phyloP scores from a whole-genome alignment of 2,888 invertebrate genomes.

The Hoplodrina ambigua region DNA sequence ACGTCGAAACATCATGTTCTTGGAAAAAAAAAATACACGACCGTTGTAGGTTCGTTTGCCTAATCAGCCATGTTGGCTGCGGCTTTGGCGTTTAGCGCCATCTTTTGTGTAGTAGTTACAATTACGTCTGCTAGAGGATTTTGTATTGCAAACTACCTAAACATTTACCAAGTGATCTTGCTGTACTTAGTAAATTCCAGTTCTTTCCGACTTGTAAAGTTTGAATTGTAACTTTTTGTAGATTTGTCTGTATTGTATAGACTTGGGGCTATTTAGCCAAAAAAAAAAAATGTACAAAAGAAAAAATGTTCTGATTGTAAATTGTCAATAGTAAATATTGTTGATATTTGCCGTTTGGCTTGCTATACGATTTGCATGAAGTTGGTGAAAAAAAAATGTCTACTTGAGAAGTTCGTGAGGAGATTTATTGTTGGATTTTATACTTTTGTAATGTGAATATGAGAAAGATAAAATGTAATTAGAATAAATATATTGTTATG shows the following conservation, averaged over 20 bases:
- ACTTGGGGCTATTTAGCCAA: constrained; percentile 38
- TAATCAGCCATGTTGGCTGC: constrained; percentile 54
- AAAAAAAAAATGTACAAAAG: constrained; percentile 31
- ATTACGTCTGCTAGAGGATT: constrained; percentile 49
- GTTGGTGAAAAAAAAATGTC: constrained; percentile 39
- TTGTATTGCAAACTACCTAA: constrained; percentile 41
- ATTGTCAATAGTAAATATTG: constrained; percentile 43
- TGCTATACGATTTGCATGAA: constrained; percentile 44
- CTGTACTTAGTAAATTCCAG: constrained; percentile 38
- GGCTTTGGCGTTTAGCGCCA: constrained; percentile 81
- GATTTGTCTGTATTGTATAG: constrained; percentile 39
- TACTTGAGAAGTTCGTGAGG: constrained; percentile 43
- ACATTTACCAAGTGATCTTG: constrained; percentile 48
- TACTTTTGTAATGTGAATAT: constrained; percentile 60
- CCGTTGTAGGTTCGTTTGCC: constrained; percentile 48
- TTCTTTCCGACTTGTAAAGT: constrained; percentile 46
- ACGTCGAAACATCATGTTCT: constrained; percentile 56
- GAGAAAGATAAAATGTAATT: constrained; percentile 38
- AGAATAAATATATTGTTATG: constrained; percentile 48
- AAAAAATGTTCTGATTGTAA: constrained; percentile 21
- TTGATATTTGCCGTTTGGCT: constrained; percentile 38
- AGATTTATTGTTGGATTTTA: constrained; percentile 56
- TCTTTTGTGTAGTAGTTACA: constrained; percentile 71
- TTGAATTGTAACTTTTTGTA: constrained; percentile 48
- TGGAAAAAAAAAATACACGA: constrained; percentile 69